A percentile compares a stretch with the other conserved stretches of the same genome.
These are phyloP conservation scores for Bembecia ichneumoniformis DNA, from an alignment of 2,888 invertebrate species.

Conservation along the genomic window DNA sequence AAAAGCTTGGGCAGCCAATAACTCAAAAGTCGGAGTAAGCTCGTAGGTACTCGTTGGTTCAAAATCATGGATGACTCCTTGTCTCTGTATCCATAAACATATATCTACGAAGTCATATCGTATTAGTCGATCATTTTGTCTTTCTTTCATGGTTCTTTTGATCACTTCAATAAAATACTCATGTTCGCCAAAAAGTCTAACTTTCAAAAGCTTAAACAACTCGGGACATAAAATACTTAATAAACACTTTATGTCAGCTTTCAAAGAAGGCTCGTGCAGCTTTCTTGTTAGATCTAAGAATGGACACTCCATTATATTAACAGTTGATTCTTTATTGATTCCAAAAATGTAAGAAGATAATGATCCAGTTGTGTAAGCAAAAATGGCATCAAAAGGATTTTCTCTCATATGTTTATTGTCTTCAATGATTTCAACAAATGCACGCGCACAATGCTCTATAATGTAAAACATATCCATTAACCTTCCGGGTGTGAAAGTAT, in stretches of 20 bases:
- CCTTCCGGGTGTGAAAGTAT: slow-evolving; percentile 44
- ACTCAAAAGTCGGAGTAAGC: slow-evolving; percentile 34
- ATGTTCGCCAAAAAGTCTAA: slow-evolving; percentile 34
- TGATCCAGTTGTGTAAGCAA: slow-evolving; percentile 38
- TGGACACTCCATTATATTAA: background rate
- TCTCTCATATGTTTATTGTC: slow-evolving; percentile 17
- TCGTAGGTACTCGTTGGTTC: slow-evolving; percentile 32
- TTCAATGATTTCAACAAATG: slow-evolving; percentile 34
- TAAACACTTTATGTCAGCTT: slow-evolving; percentile 18
- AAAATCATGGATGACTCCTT: slow-evolving; percentile 24
- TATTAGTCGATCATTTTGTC: slow-evolving; percentile 19
- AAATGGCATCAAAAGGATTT: slow-evolving; percentile 31
- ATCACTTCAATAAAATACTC: slow-evolving; percentile 44
- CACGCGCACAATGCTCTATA: slow-evolving; percentile 35
- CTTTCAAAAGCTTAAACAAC: slow-evolving; percentile 24
- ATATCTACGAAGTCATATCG: slow-evolving; percentile 43
- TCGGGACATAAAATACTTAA: slow-evolving; percentile 24
- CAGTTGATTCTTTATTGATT: background rate
- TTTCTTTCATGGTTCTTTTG: slow-evolving; percentile 29
- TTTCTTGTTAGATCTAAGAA: slow-evolving; percentile 28
- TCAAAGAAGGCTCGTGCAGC: slow-evolving; percentile 19
- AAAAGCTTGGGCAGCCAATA: slow-evolving; percentile 54
- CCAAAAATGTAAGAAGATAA: slow-evolving; percentile 29
- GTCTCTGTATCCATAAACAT: slow-evolving; percentile 29
- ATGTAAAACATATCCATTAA: slow-evolving; percentile 52